Evolutionary conservation across 2,797 vertebrate species (phyloP).

Genomic region (Tolypeutes matacus): DNA sequence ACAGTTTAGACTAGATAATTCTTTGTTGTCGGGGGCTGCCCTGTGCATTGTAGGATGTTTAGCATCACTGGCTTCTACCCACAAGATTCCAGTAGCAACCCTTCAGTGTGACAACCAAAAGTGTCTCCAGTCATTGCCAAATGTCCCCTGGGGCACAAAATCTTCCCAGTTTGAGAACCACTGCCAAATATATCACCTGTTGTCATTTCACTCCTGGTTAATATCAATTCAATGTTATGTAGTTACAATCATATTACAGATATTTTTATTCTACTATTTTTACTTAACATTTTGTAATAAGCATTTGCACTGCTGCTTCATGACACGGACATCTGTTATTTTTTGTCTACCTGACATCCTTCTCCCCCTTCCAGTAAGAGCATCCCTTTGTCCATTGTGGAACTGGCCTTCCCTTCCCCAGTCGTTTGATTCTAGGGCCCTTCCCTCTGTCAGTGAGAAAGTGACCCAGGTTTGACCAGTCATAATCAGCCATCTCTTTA

Average conservation of each 20-base stretch:
- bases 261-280: conserved; percentile 32
- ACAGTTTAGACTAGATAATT: neutral
- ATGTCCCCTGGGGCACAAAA: neutral
- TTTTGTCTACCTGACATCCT: neutral
- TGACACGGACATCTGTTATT: neutral
- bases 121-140: neutral
- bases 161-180: neutral
- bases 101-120: neutral
- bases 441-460: neutral
- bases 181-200: neutral
- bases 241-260: neutral
- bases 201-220: neutral
- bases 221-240: conserved; percentile 34
- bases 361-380: neutral
- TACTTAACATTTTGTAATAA: neutral
- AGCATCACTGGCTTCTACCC: neutral
- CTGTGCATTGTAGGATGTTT: neutral
- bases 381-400: neutral
- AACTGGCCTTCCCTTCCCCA: neutral
- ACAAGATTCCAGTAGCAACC: neutral
- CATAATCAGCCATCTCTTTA: neutral
- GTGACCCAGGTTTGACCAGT: neutral
- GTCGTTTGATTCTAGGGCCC: neutral
- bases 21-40: neutral
- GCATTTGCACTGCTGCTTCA: neutral